Conservation (phyloP, 37 sponge, comb jelly and placozoan species). For the Hormiphora californensis region DNA sequence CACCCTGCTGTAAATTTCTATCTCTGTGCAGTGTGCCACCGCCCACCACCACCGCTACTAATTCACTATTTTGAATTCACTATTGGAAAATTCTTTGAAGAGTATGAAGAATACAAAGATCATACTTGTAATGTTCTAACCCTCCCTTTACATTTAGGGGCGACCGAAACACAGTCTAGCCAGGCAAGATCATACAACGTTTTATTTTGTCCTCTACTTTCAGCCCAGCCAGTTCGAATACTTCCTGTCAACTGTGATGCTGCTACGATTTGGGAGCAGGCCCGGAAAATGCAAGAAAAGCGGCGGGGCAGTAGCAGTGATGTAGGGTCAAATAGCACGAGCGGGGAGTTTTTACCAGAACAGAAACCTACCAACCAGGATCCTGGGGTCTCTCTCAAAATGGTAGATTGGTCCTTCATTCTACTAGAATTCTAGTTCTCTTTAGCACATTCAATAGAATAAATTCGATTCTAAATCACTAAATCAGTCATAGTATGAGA, state of each 20-base stretch:
- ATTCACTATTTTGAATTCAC: no score
- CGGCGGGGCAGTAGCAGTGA: neutral
- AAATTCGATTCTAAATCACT: neutral
- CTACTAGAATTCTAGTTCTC: neutral
- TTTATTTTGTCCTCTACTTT: no score
- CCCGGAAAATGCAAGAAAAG: constrained; percentile 23
- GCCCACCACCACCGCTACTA: neutral
- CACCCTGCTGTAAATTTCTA: neutral
- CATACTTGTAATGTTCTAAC: no score
- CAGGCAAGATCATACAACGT: no score
- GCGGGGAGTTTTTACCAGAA: constrained; percentile 14
- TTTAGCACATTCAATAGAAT: neutral
- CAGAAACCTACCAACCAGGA: neutral
- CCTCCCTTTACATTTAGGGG: no score
- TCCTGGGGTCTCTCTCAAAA: neutral
- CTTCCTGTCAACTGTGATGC: constrained; percentile 44
- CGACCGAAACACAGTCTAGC: no score
- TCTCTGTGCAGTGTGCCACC: neutral
- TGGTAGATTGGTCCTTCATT: neutral
- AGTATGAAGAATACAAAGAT: no score
- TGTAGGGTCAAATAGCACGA: neutral
- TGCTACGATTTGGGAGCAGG: constrained; percentile 37
- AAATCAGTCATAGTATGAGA: neutral
- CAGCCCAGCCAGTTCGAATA: constrained; percentile 9
- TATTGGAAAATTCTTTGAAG: no score